Base-by-base conservation (phyloP, 2,113 vertebrate species). In the Helogale parvula region DNA sequence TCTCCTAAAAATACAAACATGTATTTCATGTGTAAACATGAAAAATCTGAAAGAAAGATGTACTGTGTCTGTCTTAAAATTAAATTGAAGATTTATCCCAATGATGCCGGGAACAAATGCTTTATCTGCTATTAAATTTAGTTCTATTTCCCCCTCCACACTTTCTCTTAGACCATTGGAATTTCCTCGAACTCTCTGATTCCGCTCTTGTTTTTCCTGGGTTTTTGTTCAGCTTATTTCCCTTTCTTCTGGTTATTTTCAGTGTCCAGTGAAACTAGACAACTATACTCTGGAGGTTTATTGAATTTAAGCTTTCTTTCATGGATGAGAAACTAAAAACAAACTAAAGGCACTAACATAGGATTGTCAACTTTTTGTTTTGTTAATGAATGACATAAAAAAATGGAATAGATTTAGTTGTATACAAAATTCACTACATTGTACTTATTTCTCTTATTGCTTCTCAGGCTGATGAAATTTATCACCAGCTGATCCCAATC, bases 161-260 rank as follows among this genome's bases (percentile, higher is more conserved):
- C 33, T 96, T 85, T 88, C 35, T 93, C 63, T n/a, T 60, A 88
- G 31, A 60, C 27, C 72, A 69, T 0, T 93, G 81, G 90, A 41
- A 82, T 95, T 88, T 95, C 81, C 81, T 95, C 29, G 82, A 35
- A 74, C 21, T 93, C 33, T 92, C 38, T 63, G 25, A 82, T 88
- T 96, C 90, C 31, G 38, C 52, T n/a, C 5, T 74, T 15, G 11
- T 38, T 93, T 94, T 82, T 88, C n/a, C 47, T 92, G 47, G 33
- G 16, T 63, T 93, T 94, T 88, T 80, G 21, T 23, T 81, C 13
- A 41, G 17, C 12, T 84, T 69, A 31, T 66, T 92, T 94, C 79
- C 27, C 15, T 95, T 94, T 50, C 90, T 72, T 21, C 74, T 57
- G 81, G 68, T 45, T 92, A 33, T 88, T 93, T 96, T 96, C n/a